Percentiles rank a stretch among this genome's conserved stretches.
Evolutionary conservation across 2,113 vertebrate species (phyloP).

Genomic region (Campylomormyrus tamandua): DNA sequence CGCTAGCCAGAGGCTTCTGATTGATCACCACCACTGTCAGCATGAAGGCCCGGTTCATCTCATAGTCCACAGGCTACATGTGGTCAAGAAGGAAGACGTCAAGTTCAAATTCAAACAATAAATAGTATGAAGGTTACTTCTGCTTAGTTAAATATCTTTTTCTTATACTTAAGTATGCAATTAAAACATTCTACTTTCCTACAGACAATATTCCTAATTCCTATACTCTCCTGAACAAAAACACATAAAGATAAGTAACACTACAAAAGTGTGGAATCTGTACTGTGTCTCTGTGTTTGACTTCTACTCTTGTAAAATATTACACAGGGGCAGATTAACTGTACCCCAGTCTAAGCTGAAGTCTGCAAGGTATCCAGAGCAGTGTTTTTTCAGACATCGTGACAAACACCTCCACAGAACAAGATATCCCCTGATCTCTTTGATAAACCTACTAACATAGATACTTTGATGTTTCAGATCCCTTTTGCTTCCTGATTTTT

Average conservation of each 20-base stretch:
- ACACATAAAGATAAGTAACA: not conserved
- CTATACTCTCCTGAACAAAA: not conserved
- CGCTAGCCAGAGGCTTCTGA: conserved; percentile 86
- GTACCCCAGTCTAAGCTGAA: not conserved
- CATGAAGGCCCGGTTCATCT: conserved; percentile 94
- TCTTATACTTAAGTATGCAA: not conserved
- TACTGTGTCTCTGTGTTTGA: not conserved
- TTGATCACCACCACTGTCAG: conserved; percentile 94
- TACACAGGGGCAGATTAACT: not conserved
- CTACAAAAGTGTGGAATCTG: not conserved
- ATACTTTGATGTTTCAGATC: not conserved
- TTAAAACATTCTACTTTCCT: not conserved
- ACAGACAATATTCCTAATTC: not conserved
- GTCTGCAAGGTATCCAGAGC: not conserved
- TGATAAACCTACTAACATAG: not conserved
- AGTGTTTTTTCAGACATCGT: not conserved
- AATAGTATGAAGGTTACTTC: not conserved
- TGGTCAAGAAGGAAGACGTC: not conserved
- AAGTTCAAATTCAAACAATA: not conserved
- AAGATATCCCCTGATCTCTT: not conserved
- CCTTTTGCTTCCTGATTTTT: not conserved
- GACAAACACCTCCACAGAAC: not conserved
- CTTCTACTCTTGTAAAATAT: not conserved
- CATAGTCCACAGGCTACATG: conserved; percentile 84
- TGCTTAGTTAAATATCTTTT: not conserved